Conservation (phyloP, 2,797 vertebrate genomes). For the Antrozous pallidus region DNA sequence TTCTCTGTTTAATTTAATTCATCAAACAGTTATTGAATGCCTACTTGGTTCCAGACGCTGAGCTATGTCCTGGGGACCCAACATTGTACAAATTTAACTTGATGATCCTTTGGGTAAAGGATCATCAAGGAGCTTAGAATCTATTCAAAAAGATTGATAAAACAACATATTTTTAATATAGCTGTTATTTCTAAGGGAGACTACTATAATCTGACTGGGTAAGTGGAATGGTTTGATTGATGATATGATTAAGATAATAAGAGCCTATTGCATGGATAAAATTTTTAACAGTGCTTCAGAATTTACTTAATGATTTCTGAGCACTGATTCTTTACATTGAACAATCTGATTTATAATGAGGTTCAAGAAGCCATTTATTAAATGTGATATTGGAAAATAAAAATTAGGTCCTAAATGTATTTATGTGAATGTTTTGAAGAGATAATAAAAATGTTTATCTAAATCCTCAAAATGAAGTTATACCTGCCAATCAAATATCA, state of each 20-base stretch:
- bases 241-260: neutral
- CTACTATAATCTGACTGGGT: neutral
- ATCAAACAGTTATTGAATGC: neutral
- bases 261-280: neutral
- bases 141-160: neutral
- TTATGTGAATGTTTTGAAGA: neutral
- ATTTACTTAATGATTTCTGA: neutral
- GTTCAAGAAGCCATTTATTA: neutral
- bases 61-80: neutral
- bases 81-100: neutral
- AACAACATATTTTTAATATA: neutral
- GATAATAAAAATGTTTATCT: neutral
- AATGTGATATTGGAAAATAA: neutral
- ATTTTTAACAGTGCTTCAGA: neutral
- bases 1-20: neutral
- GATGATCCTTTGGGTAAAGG: neutral
- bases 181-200: neutral
- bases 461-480: neutral
- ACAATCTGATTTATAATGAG: neutral
- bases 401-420: neutral
- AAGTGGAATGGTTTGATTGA: neutral
- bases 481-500: neutral
- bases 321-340: neutral
- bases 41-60: neutral
- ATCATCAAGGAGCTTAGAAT: neutral